Percentiles rank a stretch among this genome's conserved stretches.
Conservation (phyloP, 2,113 vertebrate species). For the Ellobius talpinus region DNA sequence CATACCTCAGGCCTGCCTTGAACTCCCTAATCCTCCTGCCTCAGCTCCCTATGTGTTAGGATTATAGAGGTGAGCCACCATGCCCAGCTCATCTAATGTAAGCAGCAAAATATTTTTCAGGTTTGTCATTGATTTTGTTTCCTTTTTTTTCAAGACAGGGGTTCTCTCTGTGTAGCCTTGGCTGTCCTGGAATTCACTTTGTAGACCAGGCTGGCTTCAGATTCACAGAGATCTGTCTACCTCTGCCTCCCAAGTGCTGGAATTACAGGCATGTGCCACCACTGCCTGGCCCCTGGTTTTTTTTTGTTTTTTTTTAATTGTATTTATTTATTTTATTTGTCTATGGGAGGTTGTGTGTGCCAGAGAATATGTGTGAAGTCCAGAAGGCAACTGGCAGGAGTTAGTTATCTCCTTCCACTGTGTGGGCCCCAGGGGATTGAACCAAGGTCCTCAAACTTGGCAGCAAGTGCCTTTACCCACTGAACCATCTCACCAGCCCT, state of each 20-base stretch:
- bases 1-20: background rate
- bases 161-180: too few species aligned
- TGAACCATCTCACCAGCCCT: background rate
- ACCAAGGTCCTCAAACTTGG: background rate
- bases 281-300: background rate
- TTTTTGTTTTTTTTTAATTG: background rate
- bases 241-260: too few species aligned
- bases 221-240: too few species aligned
- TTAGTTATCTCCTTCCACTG: too few species aligned
- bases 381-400: background rate
- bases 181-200: too few species aligned
- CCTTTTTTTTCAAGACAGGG: background rate
- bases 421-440: background rate
- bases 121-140: background rate
- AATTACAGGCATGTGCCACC: too few species aligned
- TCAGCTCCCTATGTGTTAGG: background rate
- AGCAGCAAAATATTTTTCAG: background rate
- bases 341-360: background rate
- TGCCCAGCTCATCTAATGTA: background rate
- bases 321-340: background rate
- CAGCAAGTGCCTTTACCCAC: background rate
- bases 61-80: background rate
- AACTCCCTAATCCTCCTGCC: background rate
- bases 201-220: too few species aligned
- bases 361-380: background rate